Conservation (phyloP, 2,113 vertebrate genomes). For the Nerophis lumbriciformis region DNA sequence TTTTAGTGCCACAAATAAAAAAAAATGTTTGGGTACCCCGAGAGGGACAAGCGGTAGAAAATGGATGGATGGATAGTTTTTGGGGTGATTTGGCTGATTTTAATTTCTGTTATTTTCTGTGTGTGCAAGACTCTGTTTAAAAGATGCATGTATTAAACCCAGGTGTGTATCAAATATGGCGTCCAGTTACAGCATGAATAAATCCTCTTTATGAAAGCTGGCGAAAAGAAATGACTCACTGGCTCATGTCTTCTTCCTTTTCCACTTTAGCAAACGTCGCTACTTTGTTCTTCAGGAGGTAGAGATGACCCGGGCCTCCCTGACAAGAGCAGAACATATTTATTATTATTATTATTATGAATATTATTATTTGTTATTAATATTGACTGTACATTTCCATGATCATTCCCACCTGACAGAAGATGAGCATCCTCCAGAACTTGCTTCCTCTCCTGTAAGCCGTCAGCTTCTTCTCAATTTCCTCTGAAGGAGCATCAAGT, state of each 20-base stretch:
- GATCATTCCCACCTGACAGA: conserved; percentile 83
- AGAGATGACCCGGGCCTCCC: conserved; percentile 95
- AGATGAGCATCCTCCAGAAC: conserved; percentile 98
- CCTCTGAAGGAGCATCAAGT: conserved; percentile 69
- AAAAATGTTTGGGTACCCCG: too few relatives aligned
- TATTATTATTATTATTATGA: not conserved
- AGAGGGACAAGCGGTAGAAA: too few relatives aligned
- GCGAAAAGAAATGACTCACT: conserved; percentile 74
- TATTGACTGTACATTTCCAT: not conserved
- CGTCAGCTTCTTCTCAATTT: conserved; percentile 95
- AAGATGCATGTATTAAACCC: too few relatives aligned
- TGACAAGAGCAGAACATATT: conserved; percentile 42
- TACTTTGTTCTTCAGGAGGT: conserved; percentile 97
- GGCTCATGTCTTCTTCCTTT: conserved; percentile 97
- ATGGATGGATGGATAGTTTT: too few relatives aligned
- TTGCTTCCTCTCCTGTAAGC: conserved; percentile 89
- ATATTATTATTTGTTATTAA: not conserved
- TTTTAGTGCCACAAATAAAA: too few relatives aligned
- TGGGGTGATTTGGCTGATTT: too few relatives aligned
- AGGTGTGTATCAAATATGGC: too few relatives aligned
- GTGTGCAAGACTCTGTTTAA: too few relatives aligned
- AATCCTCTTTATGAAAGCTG: too few relatives aligned
- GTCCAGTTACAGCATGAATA: too few relatives aligned
- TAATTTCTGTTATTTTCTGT: too few relatives aligned
- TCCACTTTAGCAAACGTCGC: conserved; percentile 98